Base-by-base conservation (phyloP, 1,140 invertebrate genomes). In the Tenebrio molitor region DNA sequence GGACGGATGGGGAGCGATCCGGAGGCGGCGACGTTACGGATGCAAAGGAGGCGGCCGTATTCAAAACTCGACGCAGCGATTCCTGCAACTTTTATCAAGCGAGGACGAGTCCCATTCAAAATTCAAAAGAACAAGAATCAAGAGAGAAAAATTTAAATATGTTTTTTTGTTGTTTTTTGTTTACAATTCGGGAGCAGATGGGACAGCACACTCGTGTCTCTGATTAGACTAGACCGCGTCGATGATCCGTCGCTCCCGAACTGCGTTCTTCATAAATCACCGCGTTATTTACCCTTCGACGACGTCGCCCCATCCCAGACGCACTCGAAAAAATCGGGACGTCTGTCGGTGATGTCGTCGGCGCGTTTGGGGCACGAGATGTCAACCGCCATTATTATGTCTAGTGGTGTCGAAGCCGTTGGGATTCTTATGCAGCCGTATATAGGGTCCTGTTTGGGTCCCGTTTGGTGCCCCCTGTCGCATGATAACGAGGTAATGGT, bases 401-500 rank as follows among this genome's bases (percentile, higher is more conserved):
- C 42, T 46, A 46, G 14, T 46, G 50, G 25, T 25, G 50, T 39
- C 36, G 36, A 12, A 39, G 2, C 2, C 36, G 36, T 8, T 29
- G 3, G 36, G 2, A 58, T 58, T 58, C 50, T 58, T 58, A 58
- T 8, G 50, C 15, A 25, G 17, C 46, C 12, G 36, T 39, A 39
- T 39, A 39, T 39, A 39, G 36, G n/a, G 36, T 3, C 12, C n/a
- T 7, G 12, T 53, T 53, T 53, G 23, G 50, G 50, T n/a, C 8
- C 8, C 21, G 25, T 29, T n/a, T 50, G 44, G 50, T n/a, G 19
- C 21, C 19, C 19, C 46, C 19, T 58, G 50, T 12, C 50, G 50
- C 29, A 58, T 58, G 50, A 58, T 58, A 58, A 58, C 50, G 50
- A 58, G 23, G 21, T 58, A 58, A 58, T 58, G 50, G 50, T 29